These are phyloP conservation scores for Tipula lateralis DNA, from an alignment of 2,888 invertebrate species.

Conservation along the genomic window DNA sequence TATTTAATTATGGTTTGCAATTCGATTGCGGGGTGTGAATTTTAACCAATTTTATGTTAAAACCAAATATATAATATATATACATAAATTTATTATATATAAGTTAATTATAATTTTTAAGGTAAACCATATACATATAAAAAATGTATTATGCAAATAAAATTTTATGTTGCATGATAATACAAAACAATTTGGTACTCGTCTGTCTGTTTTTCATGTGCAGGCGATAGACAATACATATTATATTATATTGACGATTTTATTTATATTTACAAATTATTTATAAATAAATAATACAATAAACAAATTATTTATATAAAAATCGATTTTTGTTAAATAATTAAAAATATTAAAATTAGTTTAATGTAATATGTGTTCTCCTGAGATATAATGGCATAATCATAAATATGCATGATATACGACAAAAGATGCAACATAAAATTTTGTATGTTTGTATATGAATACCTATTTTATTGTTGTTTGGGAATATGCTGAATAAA, in stretches of 20 bases:
- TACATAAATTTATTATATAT: not conserved
- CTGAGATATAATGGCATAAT: not conserved
- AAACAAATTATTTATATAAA: not conserved
- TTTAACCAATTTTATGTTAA: not conserved
- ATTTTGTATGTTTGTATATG: not conserved
- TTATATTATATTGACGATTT: not conserved
- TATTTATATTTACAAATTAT: not conserved
- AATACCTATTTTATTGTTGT: not conserved
- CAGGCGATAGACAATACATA: not conserved
- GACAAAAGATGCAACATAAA: not conserved
- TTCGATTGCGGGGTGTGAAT: not conserved
- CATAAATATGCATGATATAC: not conserved
- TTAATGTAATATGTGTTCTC: not conserved
- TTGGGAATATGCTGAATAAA: not conserved
- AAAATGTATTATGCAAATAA: not conserved
- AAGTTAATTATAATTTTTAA: not conserved
- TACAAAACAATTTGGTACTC: not conserved
- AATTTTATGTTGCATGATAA: not conserved
- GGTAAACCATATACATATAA: not conserved
- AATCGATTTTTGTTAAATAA: conserved; percentile 11
- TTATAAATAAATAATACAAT: not conserved
- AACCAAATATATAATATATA: not conserved
- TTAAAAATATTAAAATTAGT: conserved; percentile 1
- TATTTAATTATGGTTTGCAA: not conserved
- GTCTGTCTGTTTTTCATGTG: not conserved